Percentiles rank a stretch among this genome's conserved stretches.
Conservation (phyloP, 2,888 invertebrate genomes). For the Barypeithes pellucidus region DNA sequence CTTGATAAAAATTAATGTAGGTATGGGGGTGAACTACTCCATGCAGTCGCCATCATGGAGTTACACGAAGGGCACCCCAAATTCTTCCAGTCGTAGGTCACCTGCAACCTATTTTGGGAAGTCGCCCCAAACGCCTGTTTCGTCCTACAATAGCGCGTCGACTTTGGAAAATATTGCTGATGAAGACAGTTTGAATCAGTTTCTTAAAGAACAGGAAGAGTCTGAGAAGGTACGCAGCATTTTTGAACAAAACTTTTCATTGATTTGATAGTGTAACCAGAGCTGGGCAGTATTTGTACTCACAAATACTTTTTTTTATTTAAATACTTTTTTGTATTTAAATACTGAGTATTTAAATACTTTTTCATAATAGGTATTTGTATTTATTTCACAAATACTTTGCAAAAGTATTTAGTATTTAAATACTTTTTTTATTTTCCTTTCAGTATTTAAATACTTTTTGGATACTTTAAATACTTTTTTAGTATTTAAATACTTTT, state of each 20-base stretch:
- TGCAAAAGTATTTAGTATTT: too few species aligned
- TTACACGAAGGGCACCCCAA: constrained; percentile 64
- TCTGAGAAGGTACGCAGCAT: constrained; percentile 60
- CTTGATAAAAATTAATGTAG: constrained; percentile 51
- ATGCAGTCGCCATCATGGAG: constrained; percentile 68
- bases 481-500: too few species aligned
- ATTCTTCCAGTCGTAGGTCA: neutral
- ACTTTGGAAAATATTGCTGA: constrained; percentile 71
- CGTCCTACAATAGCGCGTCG: constrained; percentile 59
- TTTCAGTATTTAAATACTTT: too few species aligned
- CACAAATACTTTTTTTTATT: too few species aligned
- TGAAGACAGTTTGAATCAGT: constrained; percentile 70
- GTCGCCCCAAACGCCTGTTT: constrained; percentile 57
- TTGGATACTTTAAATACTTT: too few species aligned
- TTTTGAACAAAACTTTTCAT: neutral
- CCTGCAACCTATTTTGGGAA: constrained; percentile 42
- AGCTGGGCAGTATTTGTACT: too few species aligned
- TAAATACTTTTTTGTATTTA: too few species aligned
- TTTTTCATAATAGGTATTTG: too few species aligned
- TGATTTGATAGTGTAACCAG: neutral
- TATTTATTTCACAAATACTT: too few species aligned
- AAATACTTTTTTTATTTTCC: too few species aligned
- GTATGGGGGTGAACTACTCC: constrained; percentile 61
- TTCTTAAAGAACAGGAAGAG: constrained; percentile 69
- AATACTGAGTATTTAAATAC: too few species aligned